Base-by-base conservation (phyloP, 2,888 invertebrate genomes). In the Drosophila kanekoi region DNA sequence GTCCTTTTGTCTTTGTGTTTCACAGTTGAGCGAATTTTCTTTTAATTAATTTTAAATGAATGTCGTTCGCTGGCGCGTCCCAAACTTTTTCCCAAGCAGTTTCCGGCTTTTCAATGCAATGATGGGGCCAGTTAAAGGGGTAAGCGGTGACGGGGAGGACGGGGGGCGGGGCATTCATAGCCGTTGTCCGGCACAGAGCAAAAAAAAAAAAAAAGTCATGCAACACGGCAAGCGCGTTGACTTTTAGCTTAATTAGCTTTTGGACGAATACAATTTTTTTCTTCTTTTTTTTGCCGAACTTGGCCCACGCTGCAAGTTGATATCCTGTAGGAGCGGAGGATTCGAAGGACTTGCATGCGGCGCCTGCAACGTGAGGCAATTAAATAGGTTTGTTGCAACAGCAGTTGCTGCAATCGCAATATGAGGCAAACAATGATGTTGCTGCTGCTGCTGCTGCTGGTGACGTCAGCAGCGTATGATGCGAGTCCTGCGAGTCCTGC, bases 31-130 rank as follows among this genome's bases (percentile, higher is more conserved):
- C 88, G 87, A 88, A 83, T 89, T 89, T 89, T 86, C 88, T 89
- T 86, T 86, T 86, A 86, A 86, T 86, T 89, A 86, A 86, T 89
- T 86, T 86, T 86, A 86, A 86, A 86, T 89, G 86, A 88, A 86
- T 85, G 88, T 89, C 86, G 78, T 77, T 84, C 71, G 89, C 53
- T 89, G 79, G 79, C 85, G 83, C 87, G 70, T 77, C 79, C 84
- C 84, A 79, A 83, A 84, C 79, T 87, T 83, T 83, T 80, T 57
- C 43, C 65, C 75, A 73, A 80, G 78, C 72, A 65, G 65, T 72
- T 74, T 61, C 74, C 80, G 69, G 64, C 62, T 63, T 77, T 66
- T 65, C 63, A 67, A 62, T 62, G 77, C 64, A 60, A 13, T 37
- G 54, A 18, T 38, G 58, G 52, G 14, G 13, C 41, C 35, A 37